phyloP scores from a whole-genome alignment of 2,888 invertebrate genomes.

The Leptinotarsa haldemani region DNA sequence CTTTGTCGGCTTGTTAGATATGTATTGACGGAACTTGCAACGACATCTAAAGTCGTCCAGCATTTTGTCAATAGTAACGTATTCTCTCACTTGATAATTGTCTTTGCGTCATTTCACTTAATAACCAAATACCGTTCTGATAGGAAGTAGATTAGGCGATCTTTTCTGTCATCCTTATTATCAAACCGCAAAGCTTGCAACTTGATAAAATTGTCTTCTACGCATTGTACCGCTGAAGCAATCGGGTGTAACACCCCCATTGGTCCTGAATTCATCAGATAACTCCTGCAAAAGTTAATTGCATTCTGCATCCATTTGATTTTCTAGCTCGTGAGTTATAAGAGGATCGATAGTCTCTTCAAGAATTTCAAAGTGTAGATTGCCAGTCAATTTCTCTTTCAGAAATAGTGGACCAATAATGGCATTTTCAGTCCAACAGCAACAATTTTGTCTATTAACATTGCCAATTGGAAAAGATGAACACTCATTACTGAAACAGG shows the following conservation, averaged over 20 bases:
- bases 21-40: slow-evolving; percentile 54
- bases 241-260: slow-evolving; percentile 38
- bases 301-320: too few species aligned
- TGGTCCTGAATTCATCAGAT: slow-evolving; percentile 47
- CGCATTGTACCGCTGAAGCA: slow-evolving; percentile 48
- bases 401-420: too few species aligned
- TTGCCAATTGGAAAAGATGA: too few species aligned
- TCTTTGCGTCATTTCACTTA: slow-evolving; percentile 16
- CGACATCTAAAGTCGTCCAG: slow-evolving; percentile 38
- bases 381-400: too few species aligned
- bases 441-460: too few species aligned
- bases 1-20: slow-evolving; percentile 28
- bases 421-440: too few species aligned
- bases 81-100: slow-evolving; percentile 11
- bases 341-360: too few species aligned
- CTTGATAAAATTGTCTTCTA: slow-evolving; percentile 42
- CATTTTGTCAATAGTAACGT: slow-evolving; percentile 10
- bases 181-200: slow-evolving; percentile 45
- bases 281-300: too few species aligned
- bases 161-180: slow-evolving; percentile 35
- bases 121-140: slow-evolving; percentile 23
- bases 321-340: too few species aligned
- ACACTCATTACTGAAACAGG: too few species aligned
- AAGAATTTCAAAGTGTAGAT: too few species aligned
- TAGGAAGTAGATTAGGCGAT: slow-evolving; percentile 31